Percentiles rank a stretch among this genome's conserved stretches.
Evolutionary conservation across 64 coral and sea anemone genomes (phyloP).

Genomic region (Porites lutea): DNA sequence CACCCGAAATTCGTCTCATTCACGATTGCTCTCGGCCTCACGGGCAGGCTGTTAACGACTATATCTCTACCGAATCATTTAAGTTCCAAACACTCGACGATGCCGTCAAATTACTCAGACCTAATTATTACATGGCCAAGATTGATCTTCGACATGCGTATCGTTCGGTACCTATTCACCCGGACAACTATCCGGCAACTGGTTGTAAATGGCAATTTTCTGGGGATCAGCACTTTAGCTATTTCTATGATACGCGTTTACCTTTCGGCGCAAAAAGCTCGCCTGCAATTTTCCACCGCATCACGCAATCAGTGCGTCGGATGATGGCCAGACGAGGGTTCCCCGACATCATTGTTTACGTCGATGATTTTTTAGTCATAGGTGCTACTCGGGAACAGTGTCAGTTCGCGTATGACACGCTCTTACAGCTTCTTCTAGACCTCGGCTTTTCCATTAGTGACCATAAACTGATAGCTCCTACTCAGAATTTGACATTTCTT

Average conservation of each 20-base stretch:
- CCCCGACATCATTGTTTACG: slow-evolving; percentile 11
- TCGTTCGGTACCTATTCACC: slow-evolving; percentile 54
- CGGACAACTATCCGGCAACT: slow-evolving; percentile 17
- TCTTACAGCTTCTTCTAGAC: neutral
- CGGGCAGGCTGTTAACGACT: slow-evolving; percentile 58
- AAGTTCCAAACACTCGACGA: slow-evolving; percentile 35
- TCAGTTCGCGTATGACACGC: neutral
- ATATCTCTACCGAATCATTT: slow-evolving; percentile 45
- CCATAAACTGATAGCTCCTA: neutral
- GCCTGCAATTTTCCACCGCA: slow-evolving; percentile 22
- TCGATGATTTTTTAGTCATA: slow-evolving; percentile 47
- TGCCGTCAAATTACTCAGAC: neutral
- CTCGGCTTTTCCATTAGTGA: slow-evolving; percentile 10
- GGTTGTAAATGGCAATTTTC: slow-evolving; percentile 61
- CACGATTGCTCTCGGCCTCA: slow-evolving; percentile 46
- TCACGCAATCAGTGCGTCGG: slow-evolving; percentile 6
- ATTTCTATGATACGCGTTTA: slow-evolving; percentile 36
- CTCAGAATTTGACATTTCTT: neutral
- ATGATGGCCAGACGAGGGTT: slow-evolving; percentile 37
- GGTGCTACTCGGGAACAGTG: neutral
- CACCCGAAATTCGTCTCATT: slow-evolving; percentile 32
- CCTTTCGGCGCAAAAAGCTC: slow-evolving; percentile 38
- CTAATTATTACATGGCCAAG: slow-evolving; percentile 64
- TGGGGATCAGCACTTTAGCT: slow-evolving; percentile 2
- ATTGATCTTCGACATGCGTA: slow-evolving; percentile 47